Evolutionary conservation across 2,888 invertebrate genomes (phyloP).

Genomic region (Phyllotreta striolata): DNA sequence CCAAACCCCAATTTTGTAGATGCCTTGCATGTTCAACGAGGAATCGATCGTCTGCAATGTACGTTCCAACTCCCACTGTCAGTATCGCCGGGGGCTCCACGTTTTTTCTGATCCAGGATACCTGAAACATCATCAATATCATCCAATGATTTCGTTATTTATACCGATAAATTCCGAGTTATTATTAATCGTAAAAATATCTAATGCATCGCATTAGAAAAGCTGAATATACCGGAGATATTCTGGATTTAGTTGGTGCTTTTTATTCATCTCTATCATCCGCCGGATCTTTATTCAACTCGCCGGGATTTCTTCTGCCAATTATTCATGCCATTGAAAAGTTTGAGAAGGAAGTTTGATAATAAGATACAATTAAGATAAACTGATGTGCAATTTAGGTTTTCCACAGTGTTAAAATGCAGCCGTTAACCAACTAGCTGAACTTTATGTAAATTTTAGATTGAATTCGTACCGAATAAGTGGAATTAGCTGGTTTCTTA

Average conservation of each 20-base stretch:
- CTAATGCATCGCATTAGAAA: no score
- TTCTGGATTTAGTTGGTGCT: no score
- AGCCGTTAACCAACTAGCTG: not conserved
- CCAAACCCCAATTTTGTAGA: constrained; percentile 69
- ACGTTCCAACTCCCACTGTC: constrained; percentile 72
- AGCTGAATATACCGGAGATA: no score
- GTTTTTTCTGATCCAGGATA: constrained; percentile 76
- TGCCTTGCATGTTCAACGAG: constrained; percentile 70
- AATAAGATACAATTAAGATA: constrained; percentile 16
- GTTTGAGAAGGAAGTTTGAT: constrained; percentile 11
- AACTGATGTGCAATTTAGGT: constrained; percentile 11
- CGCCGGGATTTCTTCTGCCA: constrained; percentile 1
- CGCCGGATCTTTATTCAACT: no score
- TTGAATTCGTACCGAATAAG: no score
- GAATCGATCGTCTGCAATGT: constrained; percentile 72
- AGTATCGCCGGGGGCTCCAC: constrained; percentile 66
- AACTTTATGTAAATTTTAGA: constrained; percentile 9
- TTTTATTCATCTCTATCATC: no score
- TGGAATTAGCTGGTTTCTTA: no score
- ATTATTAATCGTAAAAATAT: no score
- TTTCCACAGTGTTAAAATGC: constrained; percentile 5
- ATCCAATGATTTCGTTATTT: no score
- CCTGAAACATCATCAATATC: no score
- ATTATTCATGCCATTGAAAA: constrained; percentile 8
- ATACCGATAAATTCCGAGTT: no score